Conservation (phyloP, 1,140 invertebrate genomes). For the Batillaria attramentaria region DNA sequence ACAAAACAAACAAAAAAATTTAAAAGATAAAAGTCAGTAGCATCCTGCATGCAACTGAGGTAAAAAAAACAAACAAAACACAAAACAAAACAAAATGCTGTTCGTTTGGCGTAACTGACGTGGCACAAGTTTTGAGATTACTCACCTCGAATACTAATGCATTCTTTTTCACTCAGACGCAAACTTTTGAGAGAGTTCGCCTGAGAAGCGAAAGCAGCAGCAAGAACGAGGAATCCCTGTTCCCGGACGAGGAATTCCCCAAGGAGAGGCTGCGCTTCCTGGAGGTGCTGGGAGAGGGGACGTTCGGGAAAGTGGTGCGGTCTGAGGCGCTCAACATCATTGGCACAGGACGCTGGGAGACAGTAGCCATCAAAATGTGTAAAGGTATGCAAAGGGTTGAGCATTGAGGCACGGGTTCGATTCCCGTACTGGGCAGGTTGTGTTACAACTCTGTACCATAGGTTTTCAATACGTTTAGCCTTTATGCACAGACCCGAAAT, state of each 20-base stretch:
- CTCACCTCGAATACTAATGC: neutral
- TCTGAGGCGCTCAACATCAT: conserved; percentile 55
- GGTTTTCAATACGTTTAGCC: no score
- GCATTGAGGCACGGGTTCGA: no score
- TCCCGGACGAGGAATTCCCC: conserved; percentile 30
- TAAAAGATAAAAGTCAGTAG: no score
- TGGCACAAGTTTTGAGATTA: neutral
- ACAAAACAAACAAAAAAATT: no score
- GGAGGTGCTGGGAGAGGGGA: conserved; percentile 52
- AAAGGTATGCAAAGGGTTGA: conserved; percentile 53
- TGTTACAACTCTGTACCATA: no score
- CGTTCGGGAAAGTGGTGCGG: conserved; percentile 57
- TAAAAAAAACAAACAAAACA: neutral
- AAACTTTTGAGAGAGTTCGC: conserved; percentile 1
- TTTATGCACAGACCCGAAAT: no score
- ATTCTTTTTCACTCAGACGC: neutral
- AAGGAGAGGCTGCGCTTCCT: conserved; percentile 21
- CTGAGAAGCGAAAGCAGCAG: neutral
- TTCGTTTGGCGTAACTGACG: no score
- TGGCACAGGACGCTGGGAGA: conserved; percentile 52
- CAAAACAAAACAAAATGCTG: neutral
- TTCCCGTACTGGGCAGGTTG: no score
- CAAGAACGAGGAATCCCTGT: neutral
- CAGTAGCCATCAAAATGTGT: conserved; percentile 59
- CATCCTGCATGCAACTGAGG: no score